Conservation (phyloP, 2,113 vertebrate genomes). For the Ctenodactylus gundi region DNA sequence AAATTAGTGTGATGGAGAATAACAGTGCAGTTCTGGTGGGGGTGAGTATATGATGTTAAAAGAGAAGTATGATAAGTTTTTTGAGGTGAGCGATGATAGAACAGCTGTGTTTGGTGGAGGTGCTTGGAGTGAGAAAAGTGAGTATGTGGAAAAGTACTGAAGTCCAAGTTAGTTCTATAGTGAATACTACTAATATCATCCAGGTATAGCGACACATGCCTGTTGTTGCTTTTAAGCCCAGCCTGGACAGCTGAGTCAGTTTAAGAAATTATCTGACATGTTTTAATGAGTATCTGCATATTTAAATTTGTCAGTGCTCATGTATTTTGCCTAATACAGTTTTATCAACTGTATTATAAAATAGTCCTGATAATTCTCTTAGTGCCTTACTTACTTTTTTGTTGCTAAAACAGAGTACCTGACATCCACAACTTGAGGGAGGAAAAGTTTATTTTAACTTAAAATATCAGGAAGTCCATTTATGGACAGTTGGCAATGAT, state of each 20-base stretch:
- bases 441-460: too few relatives aligned
- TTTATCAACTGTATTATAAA: constrained; percentile 5
- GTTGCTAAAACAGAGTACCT: too few relatives aligned
- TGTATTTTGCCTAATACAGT: not conserved
- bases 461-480: too few relatives aligned
- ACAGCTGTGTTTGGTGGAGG: not conserved
- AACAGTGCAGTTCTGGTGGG: not conserved
- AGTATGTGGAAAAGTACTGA: not conserved
- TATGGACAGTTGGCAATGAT: too few relatives aligned
- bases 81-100: not conserved
- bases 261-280: constrained; percentile 21
- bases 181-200: not conserved
- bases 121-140: not conserved
- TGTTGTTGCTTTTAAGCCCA: not conserved
- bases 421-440: too few relatives aligned
- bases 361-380: not conserved
- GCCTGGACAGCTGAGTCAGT: not conserved
- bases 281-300: constrained; percentile 17
- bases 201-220: not conserved
- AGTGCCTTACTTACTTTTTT: too few relatives aligned
- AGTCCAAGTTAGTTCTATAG: not conserved
- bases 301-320: not conserved
- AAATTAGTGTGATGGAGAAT: not conserved
- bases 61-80: not conserved
- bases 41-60: not conserved